phyloP scores from a whole-genome alignment of 2,797 vertebrate genomes.

The Fistularia tabacaria region DNA sequence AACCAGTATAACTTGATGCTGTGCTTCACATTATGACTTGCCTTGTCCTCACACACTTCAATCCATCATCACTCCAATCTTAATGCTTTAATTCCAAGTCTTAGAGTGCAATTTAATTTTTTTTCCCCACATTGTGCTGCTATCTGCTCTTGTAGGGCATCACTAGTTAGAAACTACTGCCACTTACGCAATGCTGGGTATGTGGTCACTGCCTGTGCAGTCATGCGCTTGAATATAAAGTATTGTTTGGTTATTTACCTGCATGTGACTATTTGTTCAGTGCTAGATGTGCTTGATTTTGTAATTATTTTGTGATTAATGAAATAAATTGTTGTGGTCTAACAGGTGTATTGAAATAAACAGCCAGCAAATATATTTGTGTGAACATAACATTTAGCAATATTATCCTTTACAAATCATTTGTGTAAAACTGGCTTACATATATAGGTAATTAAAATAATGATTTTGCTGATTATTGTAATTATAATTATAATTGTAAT shows the following conservation, averaged over 20 bases:
- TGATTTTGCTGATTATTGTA: too few relatives aligned
- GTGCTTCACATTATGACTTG: conserved; percentile 39
- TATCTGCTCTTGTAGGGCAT: conserved; percentile 12
- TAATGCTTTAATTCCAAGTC: conserved; percentile 58
- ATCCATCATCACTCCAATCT: conserved; percentile 23
- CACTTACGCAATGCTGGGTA: conserved; percentile 30
- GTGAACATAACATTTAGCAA: too few relatives aligned
- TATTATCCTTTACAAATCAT: too few relatives aligned
- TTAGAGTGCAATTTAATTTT: conserved; percentile 58
- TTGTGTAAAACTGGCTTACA: too few relatives aligned
- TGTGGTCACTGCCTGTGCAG: conserved; percentile 39
- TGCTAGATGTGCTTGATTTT: conserved; percentile 5
- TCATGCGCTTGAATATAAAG: conserved; percentile 41
- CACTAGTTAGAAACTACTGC: conserved; percentile 21
- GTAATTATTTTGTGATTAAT: too few relatives aligned
- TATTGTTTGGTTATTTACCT: conserved; percentile 19
- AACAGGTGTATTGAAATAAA: too few relatives aligned
- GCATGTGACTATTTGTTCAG: conserved; percentile 27
- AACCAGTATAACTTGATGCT: conserved; percentile 61
- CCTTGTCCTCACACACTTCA: conserved; percentile 43
- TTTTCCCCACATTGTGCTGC: conserved; percentile 17
- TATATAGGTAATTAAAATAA: too few relatives aligned
- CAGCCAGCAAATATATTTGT: too few relatives aligned
- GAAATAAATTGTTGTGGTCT: too few relatives aligned
- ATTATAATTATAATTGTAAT: too few relatives aligned